Base-by-base conservation (phyloP, 2,113 vertebrate genomes). In the Labeo rohita region DNA sequence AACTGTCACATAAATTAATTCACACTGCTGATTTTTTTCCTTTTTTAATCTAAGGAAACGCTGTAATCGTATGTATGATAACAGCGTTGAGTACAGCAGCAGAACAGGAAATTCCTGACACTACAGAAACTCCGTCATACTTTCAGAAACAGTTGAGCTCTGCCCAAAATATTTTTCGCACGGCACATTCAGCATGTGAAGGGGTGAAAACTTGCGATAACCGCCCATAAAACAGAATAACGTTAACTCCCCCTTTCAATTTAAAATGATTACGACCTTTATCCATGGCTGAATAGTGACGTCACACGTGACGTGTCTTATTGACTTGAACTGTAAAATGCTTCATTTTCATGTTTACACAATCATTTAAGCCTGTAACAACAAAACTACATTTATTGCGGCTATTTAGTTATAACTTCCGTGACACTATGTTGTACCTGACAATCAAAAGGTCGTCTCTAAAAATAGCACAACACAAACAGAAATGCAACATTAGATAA, bases 101-200 rank as follows among this genome's bases (percentile, higher is more conserved):
- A 39, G 65, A 80, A 28, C 49, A 54, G 68, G 81, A 74, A 80
- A 74, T 80, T 59, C 77, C 28, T 34, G 52, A 63, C 11, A 59
- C 12, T 21, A 59, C 0, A 78, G 52, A 78, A 16, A 59, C n/a
- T 36, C 23, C 0, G 13, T 34, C 28, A 52, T 4, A 10, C 54
- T 15, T 61, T 61, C 52, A 79, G 12, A 61, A 43, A 61, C 54
- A 23, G 77, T 34, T 61, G 77, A n/a, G 18, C 18, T n/a, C 8
- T 59, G 5, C 36, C 6, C 3, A 61, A n/a, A 4, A 39, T n/a
- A 6, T 61, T 59, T n/a, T 45, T 45, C 54, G 45, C 36, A 78
- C 28, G 16, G 18, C 52, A 78, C 11, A 61, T 45, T 59, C 34
- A 78, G 54, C 52, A 43, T 21, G 21, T 0, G 3, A n/a, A 21